phyloP scores from a whole-genome alignment of 2,113 vertebrate genomes.

The Epinephelus cyanopodus region DNA sequence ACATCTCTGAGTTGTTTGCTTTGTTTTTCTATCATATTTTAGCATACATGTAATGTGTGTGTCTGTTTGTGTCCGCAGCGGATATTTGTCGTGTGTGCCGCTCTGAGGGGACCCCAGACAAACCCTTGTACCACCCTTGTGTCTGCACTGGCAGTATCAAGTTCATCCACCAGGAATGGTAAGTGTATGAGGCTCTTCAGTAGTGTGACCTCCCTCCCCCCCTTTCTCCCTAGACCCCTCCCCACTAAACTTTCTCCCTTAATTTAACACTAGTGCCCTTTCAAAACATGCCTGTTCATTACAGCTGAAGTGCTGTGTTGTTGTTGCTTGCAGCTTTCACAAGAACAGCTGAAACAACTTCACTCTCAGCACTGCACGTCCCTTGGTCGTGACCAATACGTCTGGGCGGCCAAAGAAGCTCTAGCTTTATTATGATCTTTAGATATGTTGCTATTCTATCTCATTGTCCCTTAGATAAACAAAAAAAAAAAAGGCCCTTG shows the following conservation, averaged over 20 bases:
- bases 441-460: too few relatives aligned
- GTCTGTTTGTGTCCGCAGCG: constrained; percentile 70
- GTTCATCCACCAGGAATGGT: constrained; percentile 99
- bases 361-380: too few relatives aligned
- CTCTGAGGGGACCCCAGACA: constrained; percentile 97
- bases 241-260: background rate
- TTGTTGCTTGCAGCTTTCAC: too few relatives aligned
- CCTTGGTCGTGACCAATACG: too few relatives aligned
- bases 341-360: too few relatives aligned
- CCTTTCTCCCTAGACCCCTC: too few relatives aligned
- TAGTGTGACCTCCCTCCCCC: background rate
- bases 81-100: constrained; percentile 99
- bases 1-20: background rate
- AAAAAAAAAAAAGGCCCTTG: too few relatives aligned
- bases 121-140: constrained; percentile 97
- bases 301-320: too few relatives aligned
- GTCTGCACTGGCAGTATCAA: constrained; percentile 99
- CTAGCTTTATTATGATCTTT: too few relatives aligned
- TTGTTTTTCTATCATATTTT: background rate
- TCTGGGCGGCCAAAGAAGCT: too few relatives aligned
- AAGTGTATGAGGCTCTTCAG: constrained; percentile 70
- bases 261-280: background rate
- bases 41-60: background rate
- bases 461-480: too few relatives aligned
- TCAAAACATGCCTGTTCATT: too few relatives aligned